Percentiles rank a stretch among this genome's conserved stretches.
Conservation (phyloP, 2,113 vertebrate species). For the Apteryx mantelli region DNA sequence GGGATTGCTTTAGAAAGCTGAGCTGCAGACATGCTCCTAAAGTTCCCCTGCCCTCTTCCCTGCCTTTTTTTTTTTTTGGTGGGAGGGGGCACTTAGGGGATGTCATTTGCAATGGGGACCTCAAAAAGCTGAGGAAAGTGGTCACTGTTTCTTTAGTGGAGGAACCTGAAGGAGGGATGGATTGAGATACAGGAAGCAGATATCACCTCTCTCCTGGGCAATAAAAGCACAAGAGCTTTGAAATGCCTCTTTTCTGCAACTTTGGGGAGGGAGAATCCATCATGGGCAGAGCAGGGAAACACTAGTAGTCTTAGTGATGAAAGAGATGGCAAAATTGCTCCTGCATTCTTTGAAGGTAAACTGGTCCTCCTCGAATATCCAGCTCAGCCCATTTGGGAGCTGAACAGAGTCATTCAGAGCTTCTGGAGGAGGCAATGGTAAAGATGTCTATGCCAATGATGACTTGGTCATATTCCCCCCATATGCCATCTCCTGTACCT, state of each 20-base stretch:
- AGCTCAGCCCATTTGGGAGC: not conserved
- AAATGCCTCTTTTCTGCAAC: not conserved
- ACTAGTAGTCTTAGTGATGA: not conserved
- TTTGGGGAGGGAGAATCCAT: not conserved
- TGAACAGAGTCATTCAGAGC: not conserved
- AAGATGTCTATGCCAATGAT: too few relatives aligned
- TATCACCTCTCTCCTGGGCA: fast-evolving
- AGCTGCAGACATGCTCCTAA: not conserved
- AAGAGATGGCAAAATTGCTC: not conserved
- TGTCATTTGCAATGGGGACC: not conserved
- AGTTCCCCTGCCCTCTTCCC: not conserved
- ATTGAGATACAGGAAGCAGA: not conserved
- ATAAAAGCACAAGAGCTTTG: not conserved
- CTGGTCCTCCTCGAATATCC: not conserved
- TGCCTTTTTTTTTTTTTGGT: not conserved
- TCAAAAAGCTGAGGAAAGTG: not conserved
- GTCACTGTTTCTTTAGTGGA: not conserved
- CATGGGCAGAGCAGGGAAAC: not conserved
- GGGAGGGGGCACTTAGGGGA: not conserved
- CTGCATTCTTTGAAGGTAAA: not conserved
- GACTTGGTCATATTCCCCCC: too few relatives aligned
- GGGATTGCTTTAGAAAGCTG: conserved; percentile 28
- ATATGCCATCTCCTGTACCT: too few relatives aligned
- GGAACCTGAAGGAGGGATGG: not conserved
- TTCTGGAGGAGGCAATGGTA: too few relatives aligned